Evolutionary conservation across 2,888 invertebrate species (phyloP).

Genomic region (Folsomia manolachei): DNA sequence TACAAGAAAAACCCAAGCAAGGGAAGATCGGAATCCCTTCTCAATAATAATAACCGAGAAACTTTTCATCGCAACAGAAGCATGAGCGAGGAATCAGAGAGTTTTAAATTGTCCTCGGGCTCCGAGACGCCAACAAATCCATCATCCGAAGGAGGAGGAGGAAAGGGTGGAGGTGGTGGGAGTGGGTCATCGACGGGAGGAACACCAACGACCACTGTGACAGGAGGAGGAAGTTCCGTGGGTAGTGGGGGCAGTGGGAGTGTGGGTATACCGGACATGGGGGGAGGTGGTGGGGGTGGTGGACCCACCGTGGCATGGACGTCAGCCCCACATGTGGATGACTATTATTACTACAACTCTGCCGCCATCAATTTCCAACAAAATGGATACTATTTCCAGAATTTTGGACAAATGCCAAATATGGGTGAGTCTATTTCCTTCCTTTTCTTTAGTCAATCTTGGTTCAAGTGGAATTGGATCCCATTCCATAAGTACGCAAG

Average conservation of each 20-base stretch:
- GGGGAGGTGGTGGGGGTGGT: slow-evolving; percentile 30
- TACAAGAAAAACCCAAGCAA: not conserved
- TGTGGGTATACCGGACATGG: slow-evolving; percentile 4
- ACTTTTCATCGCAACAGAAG: too few species aligned
- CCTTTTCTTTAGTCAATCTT: too few species aligned
- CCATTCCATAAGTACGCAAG: too few species aligned
- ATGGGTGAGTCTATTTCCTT: slow-evolving; percentile 51
- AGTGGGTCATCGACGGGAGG: slow-evolving; percentile 31
- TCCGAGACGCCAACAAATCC: slow-evolving; percentile 2
- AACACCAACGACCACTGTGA: slow-evolving; percentile 30
- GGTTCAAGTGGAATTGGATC: too few species aligned
- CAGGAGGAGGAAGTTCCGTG: slow-evolving; percentile 31
- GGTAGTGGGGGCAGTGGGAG: slow-evolving; percentile 20
- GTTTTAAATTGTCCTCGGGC: slow-evolving; percentile 28
- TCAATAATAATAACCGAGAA: not conserved
- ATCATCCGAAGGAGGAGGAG: not conserved
- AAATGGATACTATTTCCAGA: slow-evolving; percentile 48
- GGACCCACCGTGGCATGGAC: slow-evolving; percentile 48
- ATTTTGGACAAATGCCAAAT: slow-evolving; percentile 50
- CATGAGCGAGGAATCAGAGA: slow-evolving; percentile 38
- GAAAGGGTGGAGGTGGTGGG: not conserved
- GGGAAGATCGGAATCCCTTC: not conserved
- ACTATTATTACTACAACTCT: slow-evolving; percentile 49
- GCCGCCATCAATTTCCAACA: slow-evolving; percentile 48
- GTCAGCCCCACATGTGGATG: slow-evolving; percentile 47